Conservation (phyloP, 2,888 invertebrate genomes). For the Macrosoma leucophasiata region DNA sequence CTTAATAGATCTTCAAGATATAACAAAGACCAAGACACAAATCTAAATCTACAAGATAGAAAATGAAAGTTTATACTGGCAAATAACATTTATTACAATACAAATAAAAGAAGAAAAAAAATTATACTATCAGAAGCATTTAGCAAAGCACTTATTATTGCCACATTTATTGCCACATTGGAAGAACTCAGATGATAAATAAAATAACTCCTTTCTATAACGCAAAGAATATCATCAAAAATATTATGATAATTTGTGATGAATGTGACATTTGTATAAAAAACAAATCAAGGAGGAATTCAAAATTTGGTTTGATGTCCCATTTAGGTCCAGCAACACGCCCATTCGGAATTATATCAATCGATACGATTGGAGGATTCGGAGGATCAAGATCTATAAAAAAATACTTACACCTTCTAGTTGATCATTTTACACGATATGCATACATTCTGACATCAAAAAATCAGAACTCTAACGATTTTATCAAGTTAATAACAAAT, state of each 20-base stretch:
- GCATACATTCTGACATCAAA: conserved; percentile 21
- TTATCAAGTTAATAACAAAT: conserved; percentile 14
- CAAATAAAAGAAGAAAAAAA: conserved; percentile 15
- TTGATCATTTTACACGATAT: conserved; percentile 21
- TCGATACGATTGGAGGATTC: conserved; percentile 29
- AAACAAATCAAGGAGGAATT: conserved; percentile 22
- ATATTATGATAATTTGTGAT: conserved; percentile 18
- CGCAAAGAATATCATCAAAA: conserved; percentile 17
- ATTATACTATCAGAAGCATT: conserved; percentile 18
- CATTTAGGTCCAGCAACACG: conserved; percentile 25
- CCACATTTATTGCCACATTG: conserved; percentile 17
- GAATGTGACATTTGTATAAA: conserved; percentile 23
- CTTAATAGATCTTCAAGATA: conserved; percentile 10
- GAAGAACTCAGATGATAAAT: conserved; percentile 19
- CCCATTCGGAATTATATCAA: conserved; percentile 23
- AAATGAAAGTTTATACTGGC: conserved; percentile 7
- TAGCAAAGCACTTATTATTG: conserved; percentile 16
- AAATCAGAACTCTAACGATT: conserved; percentile 2
- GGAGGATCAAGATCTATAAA: conserved; percentile 28
- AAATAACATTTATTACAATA: conserved; percentile 17
- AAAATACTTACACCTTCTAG: conserved; percentile 27
- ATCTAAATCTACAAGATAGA: conserved; percentile 12
- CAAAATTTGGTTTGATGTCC: conserved; percentile 26
- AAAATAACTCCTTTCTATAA: conserved; percentile 17
- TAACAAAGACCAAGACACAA: conserved; percentile 14